Conservation (phyloP, 2,113 vertebrate genomes). For the Lipophrys pholis region DNA sequence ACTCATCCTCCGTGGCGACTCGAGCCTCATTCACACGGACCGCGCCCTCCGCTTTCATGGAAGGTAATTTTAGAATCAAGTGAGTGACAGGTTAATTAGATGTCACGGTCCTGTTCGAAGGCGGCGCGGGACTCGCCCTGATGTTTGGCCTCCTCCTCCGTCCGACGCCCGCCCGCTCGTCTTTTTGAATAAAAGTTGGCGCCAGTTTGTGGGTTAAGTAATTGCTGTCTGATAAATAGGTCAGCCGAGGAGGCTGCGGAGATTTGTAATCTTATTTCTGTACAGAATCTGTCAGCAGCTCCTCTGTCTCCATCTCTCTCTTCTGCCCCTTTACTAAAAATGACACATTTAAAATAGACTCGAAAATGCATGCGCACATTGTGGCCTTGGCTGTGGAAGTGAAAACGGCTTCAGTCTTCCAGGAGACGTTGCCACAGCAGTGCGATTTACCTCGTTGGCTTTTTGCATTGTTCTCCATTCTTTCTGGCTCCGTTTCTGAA, state of each 20-base stretch:
- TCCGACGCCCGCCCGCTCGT: neutral
- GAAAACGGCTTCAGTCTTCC: neutral
- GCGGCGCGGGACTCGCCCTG: neutral
- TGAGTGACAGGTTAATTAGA: neutral
- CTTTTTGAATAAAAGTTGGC: neutral
- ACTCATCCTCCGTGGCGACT: neutral
- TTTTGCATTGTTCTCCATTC: no score
- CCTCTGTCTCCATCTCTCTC: conserved; percentile 1
- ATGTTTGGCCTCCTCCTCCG: neutral
- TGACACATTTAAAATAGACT: neutral
- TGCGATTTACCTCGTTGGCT: no score
- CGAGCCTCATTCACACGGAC: neutral
- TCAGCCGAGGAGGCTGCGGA: conserved; percentile 13
- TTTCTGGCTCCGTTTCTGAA: no score
- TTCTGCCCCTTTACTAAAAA: conserved; percentile 2
- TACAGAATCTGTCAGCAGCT: conserved; percentile 21
- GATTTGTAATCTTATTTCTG: conserved; percentile 23
- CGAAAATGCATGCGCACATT: neutral
- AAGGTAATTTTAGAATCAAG: conserved; percentile 8
- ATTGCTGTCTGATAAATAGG: conserved; percentile 19
- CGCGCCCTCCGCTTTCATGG: neutral
- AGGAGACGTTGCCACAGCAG: neutral
- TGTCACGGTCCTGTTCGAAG: neutral
- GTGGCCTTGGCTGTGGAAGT: neutral
- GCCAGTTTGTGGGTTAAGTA: conserved; percentile 12